Conservation (phyloP, 2,113 vertebrate genomes). For the Cyphomyrus discorhynchus region DNA sequence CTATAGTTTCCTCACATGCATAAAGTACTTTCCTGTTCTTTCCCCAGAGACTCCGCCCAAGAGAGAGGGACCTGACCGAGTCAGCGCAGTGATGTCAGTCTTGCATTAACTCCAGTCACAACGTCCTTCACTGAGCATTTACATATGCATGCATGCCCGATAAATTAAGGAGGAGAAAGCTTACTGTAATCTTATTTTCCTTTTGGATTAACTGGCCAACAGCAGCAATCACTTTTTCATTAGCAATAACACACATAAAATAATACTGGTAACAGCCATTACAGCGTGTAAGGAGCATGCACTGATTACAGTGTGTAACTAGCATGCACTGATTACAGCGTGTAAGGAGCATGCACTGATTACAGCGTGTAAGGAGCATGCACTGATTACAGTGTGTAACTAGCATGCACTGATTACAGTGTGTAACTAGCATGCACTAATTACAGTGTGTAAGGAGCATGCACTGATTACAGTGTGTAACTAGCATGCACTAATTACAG, state of each 20-base stretch:
- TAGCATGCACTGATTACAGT: too few species aligned
- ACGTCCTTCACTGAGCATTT: background rate
- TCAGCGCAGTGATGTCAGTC: background rate
- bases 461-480: too few species aligned
- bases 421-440: too few species aligned
- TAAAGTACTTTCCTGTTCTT: background rate
- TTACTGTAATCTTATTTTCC: slow-evolving; percentile 7
- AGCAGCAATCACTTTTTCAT: background rate
- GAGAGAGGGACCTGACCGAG: background rate
- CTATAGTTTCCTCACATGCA: background rate
- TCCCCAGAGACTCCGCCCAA: background rate
- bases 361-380: too few species aligned
- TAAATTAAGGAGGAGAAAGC: background rate
- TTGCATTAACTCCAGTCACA: background rate
- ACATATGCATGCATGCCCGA: background rate
- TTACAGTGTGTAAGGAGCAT: too few species aligned
- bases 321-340: too few species aligned
- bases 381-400: too few species aligned
- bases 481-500: too few species aligned
- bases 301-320: too few species aligned
- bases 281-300: too few species aligned
- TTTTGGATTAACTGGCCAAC: slow-evolving; percentile 19
- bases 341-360: too few species aligned
- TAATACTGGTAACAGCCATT: background rate
- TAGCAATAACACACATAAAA: background rate